phyloP scores from a whole-genome alignment of 2,113 vertebrate genomes.

The Morone chrysops region DNA sequence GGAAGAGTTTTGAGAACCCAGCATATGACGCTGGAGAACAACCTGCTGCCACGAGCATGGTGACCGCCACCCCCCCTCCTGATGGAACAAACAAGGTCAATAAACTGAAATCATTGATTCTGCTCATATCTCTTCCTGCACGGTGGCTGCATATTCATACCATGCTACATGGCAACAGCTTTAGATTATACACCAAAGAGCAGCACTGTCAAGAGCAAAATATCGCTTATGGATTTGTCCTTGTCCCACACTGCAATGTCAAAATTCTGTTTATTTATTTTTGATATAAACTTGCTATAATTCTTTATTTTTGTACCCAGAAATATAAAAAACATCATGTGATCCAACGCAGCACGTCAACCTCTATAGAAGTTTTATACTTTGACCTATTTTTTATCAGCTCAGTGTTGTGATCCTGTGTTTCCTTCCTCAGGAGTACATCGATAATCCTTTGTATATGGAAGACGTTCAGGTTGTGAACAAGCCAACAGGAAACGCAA shows the following conservation, averaged over 20 bases:
- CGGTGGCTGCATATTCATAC: not conserved
- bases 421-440: slow-evolving; percentile 44
- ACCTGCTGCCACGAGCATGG: not conserved
- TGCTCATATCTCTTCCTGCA: not conserved
- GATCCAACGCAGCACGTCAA: not conserved
- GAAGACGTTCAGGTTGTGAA: slow-evolving; percentile 42
- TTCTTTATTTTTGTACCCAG: not conserved
- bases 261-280: not conserved
- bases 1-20: slow-evolving; percentile 78
- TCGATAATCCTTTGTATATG: slow-evolving; percentile 65
- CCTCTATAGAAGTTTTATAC: not conserved
- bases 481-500: slow-evolving; percentile 1
- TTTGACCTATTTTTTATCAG: not conserved
- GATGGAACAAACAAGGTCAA: slow-evolving; percentile 55
- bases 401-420: not conserved
- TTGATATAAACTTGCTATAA: not conserved
- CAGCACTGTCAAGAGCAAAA: not conserved
- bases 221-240: not conserved
- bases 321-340: not conserved
- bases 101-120: slow-evolving; percentile 26
- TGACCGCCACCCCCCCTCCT: slow-evolving; percentile 19
- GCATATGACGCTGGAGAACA: slow-evolving; percentile 47
- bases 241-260: not conserved
- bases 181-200: not conserved
- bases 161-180: not conserved